Base-by-base conservation (phyloP, 2,797 vertebrate species). In the Trichosurus vulpecula region DNA sequence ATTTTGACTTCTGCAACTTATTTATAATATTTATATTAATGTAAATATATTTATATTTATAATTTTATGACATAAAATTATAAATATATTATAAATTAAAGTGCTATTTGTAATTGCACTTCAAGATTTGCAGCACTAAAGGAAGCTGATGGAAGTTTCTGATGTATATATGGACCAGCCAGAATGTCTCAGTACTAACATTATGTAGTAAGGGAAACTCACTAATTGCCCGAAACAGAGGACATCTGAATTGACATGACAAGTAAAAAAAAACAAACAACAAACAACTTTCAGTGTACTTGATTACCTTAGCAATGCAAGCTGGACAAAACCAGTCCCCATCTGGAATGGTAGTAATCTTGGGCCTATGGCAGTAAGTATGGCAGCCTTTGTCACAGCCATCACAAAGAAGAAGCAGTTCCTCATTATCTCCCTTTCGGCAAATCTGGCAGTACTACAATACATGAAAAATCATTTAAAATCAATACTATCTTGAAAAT, bases 311-410 rank as follows among this genome's bases (percentile, higher is more conserved):
- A 95, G 99, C 99, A 98, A 99, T 99, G 99, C 99, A 99, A 97
- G 99, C 99, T 5, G 99, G 99, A 98, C 99, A 99, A 99, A 99
- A 99, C 99, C 99, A 99, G 98, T 99, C 99, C 96, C 99, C 99
- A 94, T 99, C 99, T 1, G 99, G 99, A 97, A 99, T 99, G 95
- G 98, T 98, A 94, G 99, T 99, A 98, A 99, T 99, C 98, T 99
- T 99, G 98, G 99, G 99, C 97, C 99, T 99, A 98, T 99, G 99
- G 98, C 99, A 99, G 98, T 99, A 99, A 35, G 99, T 99, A 96
- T 99, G 99, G 98, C 99, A 99, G 97, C 99, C 99, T 99, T 99
- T 99, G 98, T 99, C 99, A 96, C 99, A 99, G 90, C 99, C 99
- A 47, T 99, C 99, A 97, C 99, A 99, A 94, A 99, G 99, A 94